Evolutionary conservation across 2,113 vertebrate genomes (phyloP).

Genomic region (Tonatia bakeri): DNA sequence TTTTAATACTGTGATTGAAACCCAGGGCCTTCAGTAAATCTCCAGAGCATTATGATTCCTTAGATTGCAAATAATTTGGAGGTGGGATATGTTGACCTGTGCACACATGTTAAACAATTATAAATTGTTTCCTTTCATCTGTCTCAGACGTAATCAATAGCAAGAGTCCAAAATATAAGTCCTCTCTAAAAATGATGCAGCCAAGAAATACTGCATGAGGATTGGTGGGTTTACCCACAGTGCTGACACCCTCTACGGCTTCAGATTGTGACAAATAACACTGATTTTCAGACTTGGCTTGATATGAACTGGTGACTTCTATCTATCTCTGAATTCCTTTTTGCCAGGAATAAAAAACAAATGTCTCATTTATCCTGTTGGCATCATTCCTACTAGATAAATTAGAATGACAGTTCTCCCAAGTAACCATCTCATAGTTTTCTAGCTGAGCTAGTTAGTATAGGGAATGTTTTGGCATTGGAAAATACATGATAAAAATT

Average conservation of each 20-base stretch:
- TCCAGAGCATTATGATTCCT: conserved; percentile 13
- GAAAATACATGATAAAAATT: neutral
- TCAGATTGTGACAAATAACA: conserved; percentile 28
- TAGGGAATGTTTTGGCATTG: neutral
- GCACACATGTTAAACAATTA: conserved; percentile 52
- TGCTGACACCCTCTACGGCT: neutral
- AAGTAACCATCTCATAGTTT: conserved; percentile 12
- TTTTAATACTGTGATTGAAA: conserved; percentile 63
- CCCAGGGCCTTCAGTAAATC: conserved; percentile 47
- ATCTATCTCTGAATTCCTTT: conserved; percentile 38
- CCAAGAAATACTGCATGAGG: conserved; percentile 13
- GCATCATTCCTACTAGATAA: neutral
- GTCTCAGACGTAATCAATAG: conserved; percentile 27
- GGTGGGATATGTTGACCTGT: conserved; percentile 47
- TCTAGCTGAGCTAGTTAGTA: neutral
- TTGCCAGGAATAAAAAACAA: neutral
- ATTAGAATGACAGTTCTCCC: neutral
- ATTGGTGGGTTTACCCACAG: neutral
- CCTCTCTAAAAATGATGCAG: conserved; percentile 24
- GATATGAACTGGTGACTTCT: conserved; percentile 39
- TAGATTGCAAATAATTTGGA: conserved; percentile 57
- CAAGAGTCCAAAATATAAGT: conserved; percentile 45
- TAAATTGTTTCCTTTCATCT: conserved; percentile 66
- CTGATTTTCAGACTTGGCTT: conserved; percentile 35
- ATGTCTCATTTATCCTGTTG: conserved; percentile 24